Conservation (phyloP, 2,888 invertebrate species). For the Iphiclides podalirius region DNA sequence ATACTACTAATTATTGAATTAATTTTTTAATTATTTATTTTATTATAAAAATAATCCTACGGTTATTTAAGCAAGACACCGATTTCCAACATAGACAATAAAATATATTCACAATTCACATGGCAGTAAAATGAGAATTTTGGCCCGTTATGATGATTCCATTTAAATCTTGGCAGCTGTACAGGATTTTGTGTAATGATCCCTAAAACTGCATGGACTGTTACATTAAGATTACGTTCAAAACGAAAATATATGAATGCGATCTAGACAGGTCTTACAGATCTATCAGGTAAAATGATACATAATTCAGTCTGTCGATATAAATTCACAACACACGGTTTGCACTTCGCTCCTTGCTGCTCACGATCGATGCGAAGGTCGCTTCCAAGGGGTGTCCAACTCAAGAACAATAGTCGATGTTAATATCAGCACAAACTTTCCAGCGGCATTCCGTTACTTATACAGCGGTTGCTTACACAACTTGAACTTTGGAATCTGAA, state of each 20-base stretch:
- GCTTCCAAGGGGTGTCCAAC: slow-evolving; percentile 19
- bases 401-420: slow-evolving; percentile 15
- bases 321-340: slow-evolving; percentile 8
- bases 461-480: no score
- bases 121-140: slow-evolving; percentile 1
- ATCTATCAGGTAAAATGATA: neutral
- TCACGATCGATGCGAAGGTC: slow-evolving; percentile 35
- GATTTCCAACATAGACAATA: no score
- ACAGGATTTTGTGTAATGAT: slow-evolving; percentile 12
- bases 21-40: no score
- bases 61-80: no score
- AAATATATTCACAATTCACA: no score
- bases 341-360: slow-evolving; percentile 23
- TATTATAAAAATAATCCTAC: no score
- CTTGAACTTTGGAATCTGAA: no score
- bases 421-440: neutral
- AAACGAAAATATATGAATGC: neutral
- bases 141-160: slow-evolving; percentile 6
- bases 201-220: slow-evolving; percentile 1
- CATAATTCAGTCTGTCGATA: slow-evolving; percentile 16
- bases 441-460: no score
- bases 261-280: neutral
- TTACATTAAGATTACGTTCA: neutral
- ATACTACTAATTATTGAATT: no score
- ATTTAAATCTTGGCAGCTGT: slow-evolving; percentile 11